Base-by-base conservation (phyloP, 2,888 invertebrate species). In the Mystacides longicornis region DNA sequence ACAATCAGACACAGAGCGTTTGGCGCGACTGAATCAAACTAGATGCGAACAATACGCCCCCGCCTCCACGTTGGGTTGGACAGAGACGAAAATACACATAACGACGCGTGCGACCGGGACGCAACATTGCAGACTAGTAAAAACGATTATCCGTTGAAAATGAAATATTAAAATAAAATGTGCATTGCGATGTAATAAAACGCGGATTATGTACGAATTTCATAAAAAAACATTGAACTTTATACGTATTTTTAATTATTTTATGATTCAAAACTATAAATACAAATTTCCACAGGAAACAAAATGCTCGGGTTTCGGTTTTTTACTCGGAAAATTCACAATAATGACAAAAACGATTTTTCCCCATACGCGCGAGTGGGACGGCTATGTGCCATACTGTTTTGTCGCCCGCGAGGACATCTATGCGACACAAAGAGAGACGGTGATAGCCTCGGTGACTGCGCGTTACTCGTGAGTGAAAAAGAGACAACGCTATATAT, bases 401-500 rank as follows among this genome's bases (percentile, higher is more conserved):
- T 49, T 46, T 53, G 53, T 53, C 53, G 48, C 53, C 37, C 42
- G 22, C 23, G 55, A 51, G 46, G 54, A 53, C 56, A 54, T 31
- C 51, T 37, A 47, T 48, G 55, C 56, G 56, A 51, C 50, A 55
- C 53, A 43, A 53, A 56, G 56, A 14, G 56, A 19, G 55, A 56
- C 50, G 23, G 48, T 5, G 46, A 46, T 22, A 43, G 3, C 14
- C 14, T 19, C 23, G 42, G 19, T 22, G 42, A 20, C 23, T 23
- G 22, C 19, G 31, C 20, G 20, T 16, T n/a, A 19, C n/a, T 18
- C 45, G 14, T 7, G 49, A 22, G 57, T 3, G n/a, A 31, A 50
- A 57, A 27, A 43, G 57, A 57, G 57, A 58, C 56, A 50, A 49
- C 43, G 43, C n/a, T n/a, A 47, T 16, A 19, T 56, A 53, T 59